phyloP scores from a whole-genome alignment of 2,113 vertebrate genomes.

The Protobothrops mucrosquamatus region DNA sequence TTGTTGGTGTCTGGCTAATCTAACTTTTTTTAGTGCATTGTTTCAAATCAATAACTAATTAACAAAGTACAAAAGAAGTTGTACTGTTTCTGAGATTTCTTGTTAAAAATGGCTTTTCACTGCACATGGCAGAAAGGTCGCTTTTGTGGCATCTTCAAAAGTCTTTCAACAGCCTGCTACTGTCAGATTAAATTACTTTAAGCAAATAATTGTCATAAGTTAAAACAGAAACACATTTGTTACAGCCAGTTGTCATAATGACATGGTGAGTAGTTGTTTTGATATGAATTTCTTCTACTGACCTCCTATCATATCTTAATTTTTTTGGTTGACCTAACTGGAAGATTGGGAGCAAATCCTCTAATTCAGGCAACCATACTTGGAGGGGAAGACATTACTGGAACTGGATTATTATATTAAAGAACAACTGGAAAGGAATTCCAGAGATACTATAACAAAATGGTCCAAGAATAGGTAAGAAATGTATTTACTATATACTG shows the following conservation, averaged over 20 bases:
- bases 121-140: slow-evolving; percentile 91
- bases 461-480: slow-evolving; percentile 20
- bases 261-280: slow-evolving; percentile 78
- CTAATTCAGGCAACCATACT: slow-evolving; percentile 64
- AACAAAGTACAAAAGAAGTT: slow-evolving; percentile 99
- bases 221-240: slow-evolving; percentile 82
- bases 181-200: slow-evolving; percentile 98
- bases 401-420: slow-evolving; percentile 48
- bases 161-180: slow-evolving; percentile 82
- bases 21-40: slow-evolving; percentile 93
- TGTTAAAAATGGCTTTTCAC: slow-evolving; percentile 86
- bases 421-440: slow-evolving; percentile 61
- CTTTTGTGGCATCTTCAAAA: slow-evolving; percentile 89
- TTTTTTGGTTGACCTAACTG: slow-evolving; percentile 98
- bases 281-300: slow-evolving; percentile 76
- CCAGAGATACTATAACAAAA: slow-evolving; percentile 36
- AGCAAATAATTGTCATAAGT: slow-evolving; percentile 95
- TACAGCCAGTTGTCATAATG: slow-evolving; percentile 76
- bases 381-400: slow-evolving; percentile 44
- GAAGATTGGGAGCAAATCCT: slow-evolving; percentile 94
- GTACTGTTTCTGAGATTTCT: slow-evolving; percentile 85
- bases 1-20: slow-evolving; percentile 82
- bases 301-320: slow-evolving; percentile 77
- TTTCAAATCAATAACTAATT: slow-evolving; percentile 99
- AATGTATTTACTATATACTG: background rate